Evolutionary conservation across 2,888 invertebrate species (phyloP).

Genomic region (Camponotus fellah): DNA sequence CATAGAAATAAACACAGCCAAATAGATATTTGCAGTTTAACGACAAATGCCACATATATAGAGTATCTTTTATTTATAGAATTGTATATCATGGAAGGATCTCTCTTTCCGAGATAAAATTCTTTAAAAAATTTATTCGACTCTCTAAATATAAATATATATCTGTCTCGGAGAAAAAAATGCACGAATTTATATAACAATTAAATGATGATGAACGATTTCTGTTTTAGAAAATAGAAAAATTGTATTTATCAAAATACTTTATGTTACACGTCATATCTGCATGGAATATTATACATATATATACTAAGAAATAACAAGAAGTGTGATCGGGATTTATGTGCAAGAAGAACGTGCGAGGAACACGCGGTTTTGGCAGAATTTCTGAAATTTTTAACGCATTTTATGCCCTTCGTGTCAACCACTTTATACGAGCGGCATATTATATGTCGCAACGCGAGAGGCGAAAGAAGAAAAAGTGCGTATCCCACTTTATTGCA

Average conservation of each 20-base stretch:
- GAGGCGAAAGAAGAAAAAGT: slow-evolving; percentile 31
- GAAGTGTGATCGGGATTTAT: slow-evolving; percentile 8
- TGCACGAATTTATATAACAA: slow-evolving; percentile 27
- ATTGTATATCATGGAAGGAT: slow-evolving; percentile 34
- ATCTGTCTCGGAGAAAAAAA: not conserved
- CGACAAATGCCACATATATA: not conserved
- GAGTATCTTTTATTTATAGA: slow-evolving; percentile 20
- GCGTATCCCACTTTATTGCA: slow-evolving; percentile 45
- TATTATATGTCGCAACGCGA: slow-evolving; percentile 16
- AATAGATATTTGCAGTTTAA: not conserved
- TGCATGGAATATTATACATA: not conserved
- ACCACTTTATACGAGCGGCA: slow-evolving; percentile 41
- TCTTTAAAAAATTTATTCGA: slow-evolving; percentile 46
- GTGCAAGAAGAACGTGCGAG: not conserved
- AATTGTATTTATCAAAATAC: not conserved
- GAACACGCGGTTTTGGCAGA: slow-evolving; percentile 15
- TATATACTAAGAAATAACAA: slow-evolving; percentile 7
- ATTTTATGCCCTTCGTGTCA: slow-evolving; percentile 16
- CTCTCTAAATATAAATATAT: slow-evolving; percentile 28
- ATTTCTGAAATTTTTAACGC: slow-evolving; percentile 32
- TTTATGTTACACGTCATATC: not conserved
- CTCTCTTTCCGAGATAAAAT: slow-evolving; percentile 38
- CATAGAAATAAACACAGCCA: not conserved
- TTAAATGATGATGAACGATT: slow-evolving; percentile 36
- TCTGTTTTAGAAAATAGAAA: not conserved